These are phyloP conservation scores for Chymomyza procnemis DNA, from an alignment of 2,888 invertebrate genomes.

Conservation along the genomic window DNA sequence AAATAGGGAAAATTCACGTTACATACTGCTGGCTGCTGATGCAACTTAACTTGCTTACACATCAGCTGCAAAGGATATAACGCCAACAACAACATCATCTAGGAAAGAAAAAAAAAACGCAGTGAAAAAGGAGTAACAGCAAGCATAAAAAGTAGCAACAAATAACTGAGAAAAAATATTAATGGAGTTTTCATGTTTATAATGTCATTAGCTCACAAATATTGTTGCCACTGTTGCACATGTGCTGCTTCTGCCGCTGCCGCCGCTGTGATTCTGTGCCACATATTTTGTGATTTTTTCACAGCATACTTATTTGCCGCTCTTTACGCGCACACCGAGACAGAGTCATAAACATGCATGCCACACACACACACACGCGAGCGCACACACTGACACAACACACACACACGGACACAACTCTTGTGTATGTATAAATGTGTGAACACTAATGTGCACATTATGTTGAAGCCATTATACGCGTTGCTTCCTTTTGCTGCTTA, in stretches of 20 bases:
- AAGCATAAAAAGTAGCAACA: background rate
- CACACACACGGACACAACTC: slow-evolving; percentile 26
- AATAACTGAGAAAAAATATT: slow-evolving; percentile 63
- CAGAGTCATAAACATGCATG: slow-evolving; percentile 63
- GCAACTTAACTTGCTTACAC: slow-evolving; percentile 24
- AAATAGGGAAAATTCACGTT: slow-evolving; percentile 35
- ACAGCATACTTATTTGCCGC: slow-evolving; percentile 23
- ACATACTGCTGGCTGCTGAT: slow-evolving; percentile 13
- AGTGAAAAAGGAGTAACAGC: slow-evolving; percentile 29
- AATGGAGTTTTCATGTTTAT: slow-evolving; percentile 76
- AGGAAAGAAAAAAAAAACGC: slow-evolving; percentile 23
- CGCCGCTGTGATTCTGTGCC: slow-evolving; percentile 59
- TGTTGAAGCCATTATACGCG: slow-evolving; percentile 70
- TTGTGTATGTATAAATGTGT: slow-evolving; percentile 67
- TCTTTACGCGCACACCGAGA: slow-evolving; percentile 54
- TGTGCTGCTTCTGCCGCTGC: slow-evolving; percentile 24
- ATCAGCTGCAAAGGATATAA: slow-evolving; percentile 21
- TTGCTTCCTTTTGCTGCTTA: slow-evolving; percentile 29
- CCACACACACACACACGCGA: slow-evolving; percentile 34
- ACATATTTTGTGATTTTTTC: slow-evolving; percentile 67
- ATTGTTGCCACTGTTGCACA: slow-evolving; percentile 53
- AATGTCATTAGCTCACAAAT: slow-evolving; percentile 76
- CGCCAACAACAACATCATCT: slow-evolving; percentile 16
- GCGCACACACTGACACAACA: slow-evolving; percentile 32
- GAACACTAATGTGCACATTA: slow-evolving; percentile 74